Percentiles rank a stretch among this genome's conserved stretches.
Conservation (phyloP, 1,140 invertebrate species). For the Aphis craccivora region DNA sequence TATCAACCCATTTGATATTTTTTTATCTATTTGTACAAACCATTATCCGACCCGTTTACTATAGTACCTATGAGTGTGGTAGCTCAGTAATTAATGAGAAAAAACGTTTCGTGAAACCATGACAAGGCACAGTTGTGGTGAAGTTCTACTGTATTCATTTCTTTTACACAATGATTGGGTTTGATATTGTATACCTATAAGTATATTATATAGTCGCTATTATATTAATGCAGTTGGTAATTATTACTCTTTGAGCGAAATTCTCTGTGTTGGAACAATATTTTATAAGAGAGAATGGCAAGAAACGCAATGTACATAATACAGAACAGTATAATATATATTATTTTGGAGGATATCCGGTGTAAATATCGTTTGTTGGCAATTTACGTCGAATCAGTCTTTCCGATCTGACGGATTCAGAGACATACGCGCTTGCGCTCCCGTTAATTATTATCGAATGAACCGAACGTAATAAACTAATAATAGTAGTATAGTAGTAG, state of each 20-base stretch:
- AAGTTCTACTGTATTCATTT: not conserved
- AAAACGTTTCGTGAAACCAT: not conserved
- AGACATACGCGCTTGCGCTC: not conserved
- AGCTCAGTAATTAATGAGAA: not conserved
- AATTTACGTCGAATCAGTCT: not conserved
- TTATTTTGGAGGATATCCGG: not conserved
- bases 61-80: not conserved
- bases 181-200: no score
- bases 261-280: not conserved
- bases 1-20: not conserved
- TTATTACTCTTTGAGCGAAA: not conserved
- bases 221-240: not conserved
- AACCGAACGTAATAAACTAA: slow-evolving; percentile 16
- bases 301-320: not conserved
- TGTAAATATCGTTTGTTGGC: not conserved
- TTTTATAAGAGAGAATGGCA: not conserved
- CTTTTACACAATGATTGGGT: not conserved
- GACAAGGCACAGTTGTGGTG: not conserved
- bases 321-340: not conserved
- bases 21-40: not conserved
- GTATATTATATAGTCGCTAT: no score
- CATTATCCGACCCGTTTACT: no score
- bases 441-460: not conserved
- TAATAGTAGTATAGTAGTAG: not conserved
- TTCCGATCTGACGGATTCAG: not conserved